Conservation (phyloP, 2,113 vertebrate species). For the Jacana jacana region DNA sequence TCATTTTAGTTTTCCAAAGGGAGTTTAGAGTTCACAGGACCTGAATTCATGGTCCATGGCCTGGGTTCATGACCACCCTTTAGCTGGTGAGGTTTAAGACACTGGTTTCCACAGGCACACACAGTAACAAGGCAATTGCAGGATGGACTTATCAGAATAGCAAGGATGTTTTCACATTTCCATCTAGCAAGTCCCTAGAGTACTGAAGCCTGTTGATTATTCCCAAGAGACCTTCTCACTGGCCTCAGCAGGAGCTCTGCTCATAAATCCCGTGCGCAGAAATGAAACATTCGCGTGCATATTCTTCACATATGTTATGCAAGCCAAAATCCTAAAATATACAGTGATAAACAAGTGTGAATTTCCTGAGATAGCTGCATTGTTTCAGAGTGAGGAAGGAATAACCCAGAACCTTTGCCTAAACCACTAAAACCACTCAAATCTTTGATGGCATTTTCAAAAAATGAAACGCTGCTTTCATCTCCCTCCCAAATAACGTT, state of each 20-base stretch:
- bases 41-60: too few relatives aligned
- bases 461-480: not conserved
- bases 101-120: not conserved
- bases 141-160: not conserved
- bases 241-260: not conserved
- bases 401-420: not conserved
- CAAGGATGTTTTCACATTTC: not conserved
- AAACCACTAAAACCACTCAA: slow-evolving; percentile 22
- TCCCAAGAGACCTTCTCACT: not conserved
- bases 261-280: not conserved
- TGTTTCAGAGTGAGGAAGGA: slow-evolving; percentile 21
- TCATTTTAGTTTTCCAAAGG: not conserved
- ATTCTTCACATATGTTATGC: not conserved
- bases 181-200: not conserved
- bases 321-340: slow-evolving; percentile 15
- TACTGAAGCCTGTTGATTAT: not conserved
- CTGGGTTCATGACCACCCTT: not conserved
- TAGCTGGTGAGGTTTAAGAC: not conserved
- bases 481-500: not conserved
- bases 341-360: slow-evolving; percentile 6
- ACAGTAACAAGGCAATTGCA: not conserved
- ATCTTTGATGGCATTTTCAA: slow-evolving; percentile 5
- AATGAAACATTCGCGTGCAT: not conserved
- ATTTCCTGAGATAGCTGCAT: not conserved
- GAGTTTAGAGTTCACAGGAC: not conserved